Percentiles rank a stretch among this genome's conserved stretches.
These are phyloP conservation scores for Lasioglossum oenotherae DNA, from an alignment of 2,888 invertebrate species.

Conservation along the genomic window DNA sequence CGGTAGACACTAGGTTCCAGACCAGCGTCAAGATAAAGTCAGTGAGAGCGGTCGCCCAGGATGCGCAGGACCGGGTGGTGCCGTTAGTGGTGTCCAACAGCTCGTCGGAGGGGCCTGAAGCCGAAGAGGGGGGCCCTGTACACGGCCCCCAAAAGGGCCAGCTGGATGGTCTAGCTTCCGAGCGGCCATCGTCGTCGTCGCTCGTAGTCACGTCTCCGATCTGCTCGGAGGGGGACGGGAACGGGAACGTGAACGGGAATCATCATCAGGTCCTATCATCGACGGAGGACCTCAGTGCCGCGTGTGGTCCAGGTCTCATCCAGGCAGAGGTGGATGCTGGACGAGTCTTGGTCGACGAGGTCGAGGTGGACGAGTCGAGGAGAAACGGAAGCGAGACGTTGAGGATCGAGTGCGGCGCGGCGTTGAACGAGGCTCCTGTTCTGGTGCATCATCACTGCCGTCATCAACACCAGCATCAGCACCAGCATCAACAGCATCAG, in stretches of 20 bases:
- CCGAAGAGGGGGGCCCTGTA: slow-evolving; percentile 77
- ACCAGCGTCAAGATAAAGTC: slow-evolving; percentile 82
- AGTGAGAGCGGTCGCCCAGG: slow-evolving; percentile 72
- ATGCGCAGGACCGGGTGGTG: slow-evolving; percentile 79
- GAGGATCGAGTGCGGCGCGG: slow-evolving; percentile 22
- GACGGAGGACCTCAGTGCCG: slow-evolving; percentile 43
- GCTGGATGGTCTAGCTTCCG: slow-evolving; percentile 71
- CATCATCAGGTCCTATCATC: slow-evolving; percentile 8
- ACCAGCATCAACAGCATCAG: neutral
- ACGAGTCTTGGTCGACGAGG: slow-evolving; percentile 6
- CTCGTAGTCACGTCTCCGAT: slow-evolving; percentile 24
- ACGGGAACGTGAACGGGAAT: neutral
- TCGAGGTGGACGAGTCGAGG: slow-evolving; percentile 46
- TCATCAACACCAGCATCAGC: neutral
- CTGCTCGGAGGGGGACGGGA: slow-evolving; percentile 19
- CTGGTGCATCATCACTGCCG: slow-evolving; percentile 49
- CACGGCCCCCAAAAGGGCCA: slow-evolving; percentile 80
- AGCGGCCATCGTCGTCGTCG: slow-evolving; percentile 59
- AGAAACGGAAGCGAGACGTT: slow-evolving; percentile 23
- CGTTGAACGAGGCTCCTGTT: slow-evolving; percentile 45
- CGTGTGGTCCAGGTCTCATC: slow-evolving; percentile 45
- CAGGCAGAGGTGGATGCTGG: slow-evolving; percentile 52
- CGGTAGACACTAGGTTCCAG: slow-evolving; percentile 71
- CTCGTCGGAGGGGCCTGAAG: slow-evolving; percentile 73
- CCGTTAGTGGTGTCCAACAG: slow-evolving; percentile 79